A percentile compares a stretch with the other conserved stretches of the same genome.
phyloP scores from a whole-genome alignment of 1,140 invertebrate genomes.

The Drosophila tropicalis region DNA sequence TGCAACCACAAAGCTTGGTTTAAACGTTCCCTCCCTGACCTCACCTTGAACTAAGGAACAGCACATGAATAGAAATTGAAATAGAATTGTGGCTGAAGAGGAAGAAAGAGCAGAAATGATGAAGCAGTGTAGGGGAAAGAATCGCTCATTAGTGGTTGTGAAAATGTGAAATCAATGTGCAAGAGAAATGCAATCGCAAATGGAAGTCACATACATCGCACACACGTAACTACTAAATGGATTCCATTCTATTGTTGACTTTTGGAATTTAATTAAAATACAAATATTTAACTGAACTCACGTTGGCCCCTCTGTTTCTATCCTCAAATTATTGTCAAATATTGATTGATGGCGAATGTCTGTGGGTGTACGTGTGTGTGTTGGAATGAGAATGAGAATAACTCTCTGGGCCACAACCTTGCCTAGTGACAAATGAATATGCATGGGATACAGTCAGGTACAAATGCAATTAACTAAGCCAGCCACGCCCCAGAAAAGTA shows the following conservation, averaged over 20 bases:
- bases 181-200: conserved; percentile 13
- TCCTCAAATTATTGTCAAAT: conserved; percentile 32
- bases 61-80: conserved; percentile 7
- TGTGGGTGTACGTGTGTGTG: neutral
- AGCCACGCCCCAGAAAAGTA: conserved; percentile 43
- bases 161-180: conserved; percentile 30
- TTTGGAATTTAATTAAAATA: conserved; percentile 20
- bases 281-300: neutral
- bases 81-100: neutral
- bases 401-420: conserved; percentile 28
- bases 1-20: neutral
- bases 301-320: neutral
- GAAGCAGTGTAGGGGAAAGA: conserved; percentile 11
- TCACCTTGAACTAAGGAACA: conserved; percentile 6
- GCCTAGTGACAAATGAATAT: conserved; percentile 11
- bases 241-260: conserved; percentile 22
- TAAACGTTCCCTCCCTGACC: neutral
- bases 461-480: conserved; percentile 76
- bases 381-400: neutral
- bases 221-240: neutral
- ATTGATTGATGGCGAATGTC: conserved; percentile 54
- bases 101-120: neutral
- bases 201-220: neutral
- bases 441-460: conserved; percentile 43
- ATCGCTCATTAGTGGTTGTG: conserved; percentile 38